Evolutionary conservation across 2,888 invertebrate genomes (phyloP).

Genomic region (Cinara cedri): DNA sequence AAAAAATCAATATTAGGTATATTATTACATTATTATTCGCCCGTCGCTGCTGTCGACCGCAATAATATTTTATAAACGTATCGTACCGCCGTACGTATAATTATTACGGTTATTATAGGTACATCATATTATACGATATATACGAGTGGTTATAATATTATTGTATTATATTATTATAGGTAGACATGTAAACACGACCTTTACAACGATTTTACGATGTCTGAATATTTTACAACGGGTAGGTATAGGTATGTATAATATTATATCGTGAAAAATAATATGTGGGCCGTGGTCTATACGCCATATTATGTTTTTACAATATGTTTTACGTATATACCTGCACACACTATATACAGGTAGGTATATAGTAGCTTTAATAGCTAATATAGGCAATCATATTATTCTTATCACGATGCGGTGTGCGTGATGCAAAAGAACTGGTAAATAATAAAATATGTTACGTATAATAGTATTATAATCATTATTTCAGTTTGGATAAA

Average conservation of each 20-base stretch:
- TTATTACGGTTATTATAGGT: too few species aligned
- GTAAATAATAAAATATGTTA: too few species aligned
- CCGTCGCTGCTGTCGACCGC: too few species aligned
- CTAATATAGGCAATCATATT: background rate
- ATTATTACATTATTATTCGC: too few species aligned
- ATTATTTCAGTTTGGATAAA: too few species aligned
- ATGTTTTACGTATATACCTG: too few species aligned
- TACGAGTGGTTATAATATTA: too few species aligned
- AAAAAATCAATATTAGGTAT: too few species aligned
- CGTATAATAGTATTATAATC: too few species aligned
- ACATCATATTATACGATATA: too few species aligned
- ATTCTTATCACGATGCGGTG: background rate
- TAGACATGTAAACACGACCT: slow-evolving; percentile 15
- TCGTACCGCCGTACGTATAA: background rate
- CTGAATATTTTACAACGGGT: slow-evolving; percentile 5
- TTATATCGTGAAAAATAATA: background rate
- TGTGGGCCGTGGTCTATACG: background rate
- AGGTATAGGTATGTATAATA: slow-evolving; percentile 35
- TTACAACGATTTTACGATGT: slow-evolving; percentile 12
- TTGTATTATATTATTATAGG: background rate
- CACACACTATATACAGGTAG: background rate
- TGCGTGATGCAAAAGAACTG: too few species aligned
- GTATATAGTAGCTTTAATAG: background rate
- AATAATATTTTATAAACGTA: background rate
- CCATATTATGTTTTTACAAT: too few species aligned